phyloP scores from a whole-genome alignment of 2,888 invertebrate genomes.

The Formica aserva region DNA sequence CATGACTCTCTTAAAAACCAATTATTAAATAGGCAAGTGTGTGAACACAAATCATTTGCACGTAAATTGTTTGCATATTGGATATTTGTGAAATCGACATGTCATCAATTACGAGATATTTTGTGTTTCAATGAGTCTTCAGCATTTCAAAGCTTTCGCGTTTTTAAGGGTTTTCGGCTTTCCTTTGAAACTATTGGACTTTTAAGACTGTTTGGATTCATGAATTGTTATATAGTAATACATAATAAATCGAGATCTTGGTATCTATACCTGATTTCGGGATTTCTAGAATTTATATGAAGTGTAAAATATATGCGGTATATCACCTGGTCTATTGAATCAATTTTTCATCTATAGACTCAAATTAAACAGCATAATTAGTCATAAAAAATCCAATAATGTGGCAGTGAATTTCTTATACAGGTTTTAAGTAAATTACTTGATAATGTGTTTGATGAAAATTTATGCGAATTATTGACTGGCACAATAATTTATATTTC shows the following conservation, averaged over 20 bases:
- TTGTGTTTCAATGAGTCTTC: conserved; percentile 69
- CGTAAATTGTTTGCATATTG: conserved; percentile 57
- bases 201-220: conserved; percentile 58
- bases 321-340: conserved; percentile 43
- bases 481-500: conserved; percentile 58
- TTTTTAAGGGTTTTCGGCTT: conserved; percentile 49
- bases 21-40: conserved; percentile 60
- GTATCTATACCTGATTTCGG: conserved; percentile 49
- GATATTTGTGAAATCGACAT: conserved; percentile 60
- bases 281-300: conserved; percentile 47
- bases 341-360: conserved; percentile 60
- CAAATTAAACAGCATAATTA: conserved; percentile 50
- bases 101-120: conserved; percentile 65
- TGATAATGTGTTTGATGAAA: conserved; percentile 26
- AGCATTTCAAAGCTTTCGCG: conserved; percentile 65
- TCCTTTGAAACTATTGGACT: conserved; percentile 49
- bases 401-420: conserved; percentile 29
- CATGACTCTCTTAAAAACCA: conserved; percentile 60
- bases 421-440: not conserved
- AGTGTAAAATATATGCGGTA: conserved; percentile 41
- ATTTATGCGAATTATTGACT: conserved; percentile 59
- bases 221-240: conserved; percentile 56
- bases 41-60: conserved; percentile 64
- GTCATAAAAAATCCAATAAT: conserved; percentile 23
- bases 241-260: conserved; percentile 42